phyloP scores from a whole-genome alignment of 2,888 invertebrate species.

The Andrena flavipes region DNA sequence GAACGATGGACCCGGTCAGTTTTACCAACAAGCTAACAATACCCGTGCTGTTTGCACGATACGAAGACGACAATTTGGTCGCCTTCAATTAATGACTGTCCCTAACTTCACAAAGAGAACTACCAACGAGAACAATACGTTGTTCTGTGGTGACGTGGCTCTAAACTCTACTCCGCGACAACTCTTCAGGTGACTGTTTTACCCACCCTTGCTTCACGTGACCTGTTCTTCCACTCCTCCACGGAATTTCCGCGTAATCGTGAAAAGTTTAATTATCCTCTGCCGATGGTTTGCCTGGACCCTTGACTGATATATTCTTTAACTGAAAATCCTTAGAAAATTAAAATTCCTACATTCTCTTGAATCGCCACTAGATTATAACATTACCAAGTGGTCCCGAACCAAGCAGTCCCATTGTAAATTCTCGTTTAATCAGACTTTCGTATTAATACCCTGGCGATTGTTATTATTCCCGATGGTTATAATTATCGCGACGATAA shows the following conservation, averaged over 20 bases:
- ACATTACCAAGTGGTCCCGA: neutral
- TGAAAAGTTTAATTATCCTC: neutral
- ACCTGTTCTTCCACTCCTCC: slow-evolving; percentile 22
- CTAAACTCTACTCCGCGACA: slow-evolving; percentile 56
- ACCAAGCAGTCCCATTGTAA: slow-evolving; percentile 35
- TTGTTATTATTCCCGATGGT: slow-evolving; percentile 52
- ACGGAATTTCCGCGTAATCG: slow-evolving; percentile 43
- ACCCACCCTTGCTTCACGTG: slow-evolving; percentile 54
- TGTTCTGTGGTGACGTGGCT: slow-evolving; percentile 67
- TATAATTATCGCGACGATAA: slow-evolving; percentile 54
- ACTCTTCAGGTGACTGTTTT: slow-evolving; percentile 53
- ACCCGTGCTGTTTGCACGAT: slow-evolving; percentile 23
- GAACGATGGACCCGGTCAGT: no score
- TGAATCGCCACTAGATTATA: neutral
- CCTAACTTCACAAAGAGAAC: slow-evolving; percentile 42
- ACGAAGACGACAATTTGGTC: slow-evolving; percentile 62
- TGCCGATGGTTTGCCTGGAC: no score
- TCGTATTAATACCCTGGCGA: slow-evolving; percentile 49
- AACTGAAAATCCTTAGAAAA: no score
- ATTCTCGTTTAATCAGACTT: slow-evolving; percentile 49
- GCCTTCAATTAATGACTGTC: slow-evolving; percentile 70
- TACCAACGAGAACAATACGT: slow-evolving; percentile 32
- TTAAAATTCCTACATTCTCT: neutral
- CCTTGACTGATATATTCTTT: no score
- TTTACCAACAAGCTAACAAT: no score